Base-by-base conservation (phyloP, 2,888 invertebrate genomes). In the Anorthoa munda region DNA sequence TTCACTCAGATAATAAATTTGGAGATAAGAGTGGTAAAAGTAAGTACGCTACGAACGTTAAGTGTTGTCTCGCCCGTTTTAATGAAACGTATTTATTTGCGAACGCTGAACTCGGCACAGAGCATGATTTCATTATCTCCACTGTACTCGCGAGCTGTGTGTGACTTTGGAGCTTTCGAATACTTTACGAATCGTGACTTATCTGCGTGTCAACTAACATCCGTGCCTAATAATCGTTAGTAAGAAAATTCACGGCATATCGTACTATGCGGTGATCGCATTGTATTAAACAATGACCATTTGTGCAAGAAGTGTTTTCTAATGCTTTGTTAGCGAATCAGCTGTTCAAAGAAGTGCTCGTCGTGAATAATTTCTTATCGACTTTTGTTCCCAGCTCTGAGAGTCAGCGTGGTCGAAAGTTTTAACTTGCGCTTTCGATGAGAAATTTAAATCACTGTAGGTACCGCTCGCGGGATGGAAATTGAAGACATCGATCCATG, bases 11-110 rank as follows among this genome's bases (percentile, higher is more conserved):
- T 90, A 89, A 89, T 88, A 88, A 87, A 88, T 90, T 90, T 82
- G 81, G 77, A 90, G 89, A 90, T 92, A 91, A 91, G 87, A 79
- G 67, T 79, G 85, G 90, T 91, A 90, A 91, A 90, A 90, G 89
- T 89, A 82, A 85, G 77, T 79, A 77, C 82, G 63, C 71, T 45
- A 23, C 73, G 60, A 75, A 21, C 66, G 67, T 75, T 79, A 72
- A 85, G 71, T 72, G 78, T 72, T 77, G 84, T 85, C 85, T 79
- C 81, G 77, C 1, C 72, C 75, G 78, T 79, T 83, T 79, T 80
- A 79, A 76, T 78, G 75, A 73, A 81, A 79, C 77, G 81, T 73
- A 78, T 81, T 81, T 79, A 87, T 82, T 83, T 80, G 76, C 78
- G 74, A 82, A 64, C 77, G 66, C 70, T 81, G 75, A 78, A 81